Evolutionary conservation across 2,888 invertebrate genomes (phyloP).

Genomic region (Erebia aethiops): DNA sequence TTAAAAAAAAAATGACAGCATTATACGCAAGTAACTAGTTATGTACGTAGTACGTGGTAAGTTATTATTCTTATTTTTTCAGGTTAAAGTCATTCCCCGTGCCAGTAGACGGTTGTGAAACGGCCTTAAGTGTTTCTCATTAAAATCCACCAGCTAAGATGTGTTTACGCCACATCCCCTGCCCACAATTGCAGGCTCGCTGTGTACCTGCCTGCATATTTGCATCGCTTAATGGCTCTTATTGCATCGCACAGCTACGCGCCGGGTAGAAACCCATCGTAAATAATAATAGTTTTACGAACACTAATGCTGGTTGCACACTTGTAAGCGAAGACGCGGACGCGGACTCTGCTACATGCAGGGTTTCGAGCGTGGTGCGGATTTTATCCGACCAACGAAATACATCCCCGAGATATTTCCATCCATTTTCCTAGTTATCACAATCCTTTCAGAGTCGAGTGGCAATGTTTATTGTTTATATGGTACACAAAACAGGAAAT

Average conservation of each 20-base stretch:
- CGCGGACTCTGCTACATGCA: too few relatives aligned
- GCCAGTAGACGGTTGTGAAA: neutral
- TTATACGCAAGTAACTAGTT: too few relatives aligned
- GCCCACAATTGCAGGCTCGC: constrained; percentile 26
- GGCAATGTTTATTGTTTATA: too few relatives aligned
- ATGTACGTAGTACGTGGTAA: neutral
- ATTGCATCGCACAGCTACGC: neutral
- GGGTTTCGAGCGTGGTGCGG: too few relatives aligned
- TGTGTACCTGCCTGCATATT: constrained; percentile 2
- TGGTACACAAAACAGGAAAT: too few relatives aligned
- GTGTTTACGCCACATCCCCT: constrained; percentile 32
- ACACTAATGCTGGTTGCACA: neutral
- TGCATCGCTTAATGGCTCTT: constrained; percentile 1
- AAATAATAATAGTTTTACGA: neutral
- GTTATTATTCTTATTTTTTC: neutral
- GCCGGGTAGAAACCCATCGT: neutral
- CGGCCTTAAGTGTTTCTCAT: constrained; percentile 21
- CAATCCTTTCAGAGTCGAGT: too few relatives aligned
- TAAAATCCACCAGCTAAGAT: constrained; percentile 25
- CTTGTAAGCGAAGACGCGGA: neutral
- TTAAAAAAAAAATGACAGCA: too few relatives aligned
- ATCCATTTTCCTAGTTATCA: too few relatives aligned
- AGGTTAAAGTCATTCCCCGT: neutral
- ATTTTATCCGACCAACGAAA: too few relatives aligned
- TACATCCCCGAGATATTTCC: too few relatives aligned